Base-by-base conservation (phyloP, 2,113 vertebrate genomes). In the Bombycilla garrulus region DNA sequence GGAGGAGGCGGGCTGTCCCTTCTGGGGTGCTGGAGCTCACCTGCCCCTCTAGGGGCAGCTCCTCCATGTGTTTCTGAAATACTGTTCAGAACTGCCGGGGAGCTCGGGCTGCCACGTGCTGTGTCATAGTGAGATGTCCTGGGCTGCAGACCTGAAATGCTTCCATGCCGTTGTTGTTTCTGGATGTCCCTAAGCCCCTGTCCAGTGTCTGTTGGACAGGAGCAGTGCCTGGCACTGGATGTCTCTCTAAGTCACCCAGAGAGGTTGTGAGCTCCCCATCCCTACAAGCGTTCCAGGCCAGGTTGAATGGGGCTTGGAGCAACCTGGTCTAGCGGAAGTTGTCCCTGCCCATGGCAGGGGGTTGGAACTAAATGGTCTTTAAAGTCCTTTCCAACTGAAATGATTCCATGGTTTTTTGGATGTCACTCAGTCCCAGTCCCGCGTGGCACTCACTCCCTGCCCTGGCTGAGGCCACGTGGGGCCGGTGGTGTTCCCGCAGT, bases 381-480 rank as follows among this genome's bases (percentile, higher is more conserved):
- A 42, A 48, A 18, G 9, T 42, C 35, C 35, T 18, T 82, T 48
- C 31, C 71, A 83, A 33, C 48, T 1, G 2, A 62, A 31, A 28
- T 0, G 0, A 48, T 56, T 69, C 56, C 23, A 5, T 14, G 17
- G 5, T 11, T 22, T 58, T 67, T 3, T 77, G 35, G 71, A 12
- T 28, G 40, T 20, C 54, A 23, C 4, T 18, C 8, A 3, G 3
- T 47, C 60, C 57, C 40, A 2, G 56, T 65, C 91, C 67, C 6
- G 18, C 16, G 14, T 4, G 6, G 29, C 38, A 2, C 44, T 29
- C 38, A 2, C 44, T 29, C 29, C 44, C 23, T 31, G 48, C n/a
- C 38, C 47, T 2, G 1, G 25, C 15, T 0, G 1, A 17, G 28
- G 47, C 66, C 25, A 1, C 0, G 0, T 11, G 20, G 29, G 29